Evolutionary conservation across 2,888 invertebrate species (phyloP), one percentile per base, ranked within the genome.

Genomic region (Drosophila percnosoma): DNA sequence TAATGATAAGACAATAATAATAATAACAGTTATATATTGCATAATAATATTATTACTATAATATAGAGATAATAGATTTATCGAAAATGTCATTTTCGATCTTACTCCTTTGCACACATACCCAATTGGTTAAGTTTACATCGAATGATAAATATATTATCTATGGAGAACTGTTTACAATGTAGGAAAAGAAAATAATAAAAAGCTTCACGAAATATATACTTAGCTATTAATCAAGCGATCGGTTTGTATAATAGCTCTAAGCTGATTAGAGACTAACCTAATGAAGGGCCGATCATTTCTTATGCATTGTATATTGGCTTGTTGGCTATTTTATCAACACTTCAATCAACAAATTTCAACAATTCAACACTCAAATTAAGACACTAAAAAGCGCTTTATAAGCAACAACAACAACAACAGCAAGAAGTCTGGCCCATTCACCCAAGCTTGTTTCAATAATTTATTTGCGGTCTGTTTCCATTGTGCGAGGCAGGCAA

Each of bases 321-420:
- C 55, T 27, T 31, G n/a, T 70, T 21, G 62, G 57, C 58, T 34
- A 45, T 66, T 66, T 76, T 82, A 79, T 82, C 79, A 70, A 61
- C 63, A 62, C 62, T 80, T 76, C 67, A 60, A 70, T 80, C 80
- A 66, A 49, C 64, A 27, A 36, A 53, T 40, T 58, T 66, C 29
- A 64, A 70, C 60, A 63, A 75, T 64, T 80, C 67, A 64, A 69
- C 64, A 74, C 74, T 78, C 75, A 72, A 80, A 83, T 80, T 80
- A 83, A 80, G 77, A 68, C 73, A 76, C 73, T 73, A 64, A 78
- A 69, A 73, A 72, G 60, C 57, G 63, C 49, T 58, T 62, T 57
- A 77, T 42, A 73, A 61, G 63, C 66, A 70, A 54, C 18, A n/a
- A 18, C 68, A 53, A 49, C 42, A 70, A 55, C 3, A 40, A 2